Evolutionary conservation across 2,888 invertebrate genomes (phyloP).

Genomic region (Stomorhina lunata): DNA sequence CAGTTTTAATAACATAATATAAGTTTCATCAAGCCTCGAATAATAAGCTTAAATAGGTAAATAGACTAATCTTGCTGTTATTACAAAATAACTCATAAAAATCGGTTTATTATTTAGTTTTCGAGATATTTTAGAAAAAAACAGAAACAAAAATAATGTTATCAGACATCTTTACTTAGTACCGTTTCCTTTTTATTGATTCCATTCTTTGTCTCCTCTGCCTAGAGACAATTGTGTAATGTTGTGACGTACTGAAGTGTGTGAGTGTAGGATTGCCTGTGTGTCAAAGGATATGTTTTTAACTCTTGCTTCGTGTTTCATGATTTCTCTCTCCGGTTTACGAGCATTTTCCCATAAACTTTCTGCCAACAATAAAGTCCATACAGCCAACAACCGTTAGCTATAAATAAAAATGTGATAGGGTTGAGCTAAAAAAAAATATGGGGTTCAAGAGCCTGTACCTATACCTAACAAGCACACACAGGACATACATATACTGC

Average conservation of each 20-base stretch:
- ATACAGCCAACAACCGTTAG: constrained; percentile 19
- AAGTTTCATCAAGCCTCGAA: no score
- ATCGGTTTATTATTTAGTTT: no score
- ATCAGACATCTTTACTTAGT: neutral
- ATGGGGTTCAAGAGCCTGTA: constrained; percentile 26
- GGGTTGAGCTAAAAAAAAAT: constrained; percentile 55
- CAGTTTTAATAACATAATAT: no score
- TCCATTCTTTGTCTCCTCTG: neutral
- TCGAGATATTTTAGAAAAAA: neutral
- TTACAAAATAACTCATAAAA: no score
- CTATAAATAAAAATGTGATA: constrained; percentile 32
- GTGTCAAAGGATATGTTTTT: neutral
- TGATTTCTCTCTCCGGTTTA: neutral
- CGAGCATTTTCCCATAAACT: neutral
- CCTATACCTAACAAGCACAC: neutral
- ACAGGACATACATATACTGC: no score
- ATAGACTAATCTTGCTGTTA: no score
- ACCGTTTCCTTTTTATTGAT: neutral
- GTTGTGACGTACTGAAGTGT: neutral
- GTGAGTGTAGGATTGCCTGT: no score
- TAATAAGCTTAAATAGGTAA: no score
- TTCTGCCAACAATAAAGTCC: neutral
- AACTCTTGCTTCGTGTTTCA: neutral
- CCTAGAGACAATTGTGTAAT: neutral
- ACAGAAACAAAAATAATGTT: neutral